Evolutionary conservation across 2,113 vertebrate species (phyloP), one percentile per base, ranked within the genome.

Genomic region (Siniperca knerii): DNA sequence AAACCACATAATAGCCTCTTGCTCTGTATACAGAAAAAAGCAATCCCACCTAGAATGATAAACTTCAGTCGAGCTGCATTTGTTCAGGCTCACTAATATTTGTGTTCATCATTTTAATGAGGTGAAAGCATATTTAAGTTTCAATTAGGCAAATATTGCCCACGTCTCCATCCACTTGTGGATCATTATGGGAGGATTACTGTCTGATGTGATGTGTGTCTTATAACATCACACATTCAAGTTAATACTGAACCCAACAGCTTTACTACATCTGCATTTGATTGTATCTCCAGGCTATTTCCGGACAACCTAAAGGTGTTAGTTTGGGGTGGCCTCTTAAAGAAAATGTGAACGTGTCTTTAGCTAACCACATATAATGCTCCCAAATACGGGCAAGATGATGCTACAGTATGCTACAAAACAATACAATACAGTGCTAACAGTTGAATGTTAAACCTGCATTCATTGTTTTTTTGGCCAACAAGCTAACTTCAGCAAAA

Each of bases 251-350:
- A 75, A 29, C 25, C 44, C 60, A 57, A 29, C 11, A 61, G 65
- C 48, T 77, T 65, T 40, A 57, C 65, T 29, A 50, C 55, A 44
- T 78, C 25, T 75, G 77, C 57, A 48, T 13, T 42, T 57, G 65
- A 74, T 85, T 87, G 46, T 54, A 52, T 76, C 87, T 69, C 4
- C 0, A 57, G 71, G 81, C 50, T 50, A 48, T 89, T 60, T 78
- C n/a, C 40, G 79, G 62, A 83, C 57, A 66, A 62, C 65, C 52
- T 40, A 54, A 82, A 69, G 61, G 61, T 77, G 75, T 46, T 81
- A 46, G 16, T 62, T 66, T 11, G 21, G 23, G 21, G 5, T 33
- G 35, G 11, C 21, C 23, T 55, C 29, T 12, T 69, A 46, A 72
- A 70, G 11, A 54, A 60, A 35, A 75, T 13, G 29, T 29, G 29